A percentile compares a stretch with the other conserved stretches of the same genome.
Conservation (phyloP, 2,113 vertebrate genomes). For the Strix uralensis region DNA sequence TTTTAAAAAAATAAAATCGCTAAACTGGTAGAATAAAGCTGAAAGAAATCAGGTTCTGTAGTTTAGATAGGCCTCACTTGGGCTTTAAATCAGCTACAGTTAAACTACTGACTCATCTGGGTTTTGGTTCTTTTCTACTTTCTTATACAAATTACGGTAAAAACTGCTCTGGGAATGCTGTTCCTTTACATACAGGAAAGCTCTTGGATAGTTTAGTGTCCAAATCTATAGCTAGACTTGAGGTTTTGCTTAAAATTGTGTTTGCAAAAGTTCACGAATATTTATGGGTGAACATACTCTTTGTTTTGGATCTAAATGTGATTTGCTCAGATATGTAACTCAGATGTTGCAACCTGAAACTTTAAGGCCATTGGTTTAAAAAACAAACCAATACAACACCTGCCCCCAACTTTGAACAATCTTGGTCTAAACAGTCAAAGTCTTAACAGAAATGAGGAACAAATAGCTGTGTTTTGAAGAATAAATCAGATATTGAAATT, state of each 20-base stretch:
- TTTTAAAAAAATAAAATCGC: background rate
- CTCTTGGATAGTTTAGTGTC: background rate
- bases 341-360: background rate
- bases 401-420: background rate
- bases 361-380: background rate
- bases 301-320: background rate
- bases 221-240: too few species aligned
- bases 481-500: background rate
- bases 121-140: background rate
- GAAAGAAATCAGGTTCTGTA: accelerated
- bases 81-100: too few species aligned
- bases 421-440: background rate
- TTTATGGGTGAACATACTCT: accelerated
- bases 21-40: background rate
- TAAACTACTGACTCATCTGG: background rate
- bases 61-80: background rate
- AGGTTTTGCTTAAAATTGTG: background rate
- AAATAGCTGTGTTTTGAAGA: background rate
- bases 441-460: background rate
- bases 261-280: background rate
- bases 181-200: accelerated
- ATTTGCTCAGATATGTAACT: background rate
- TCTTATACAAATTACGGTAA: background rate
- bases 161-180: background rate
- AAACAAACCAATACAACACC: background rate